Conservation (phyloP, 1,140 invertebrate species). For the Euwallacea fornicatus region DNA sequence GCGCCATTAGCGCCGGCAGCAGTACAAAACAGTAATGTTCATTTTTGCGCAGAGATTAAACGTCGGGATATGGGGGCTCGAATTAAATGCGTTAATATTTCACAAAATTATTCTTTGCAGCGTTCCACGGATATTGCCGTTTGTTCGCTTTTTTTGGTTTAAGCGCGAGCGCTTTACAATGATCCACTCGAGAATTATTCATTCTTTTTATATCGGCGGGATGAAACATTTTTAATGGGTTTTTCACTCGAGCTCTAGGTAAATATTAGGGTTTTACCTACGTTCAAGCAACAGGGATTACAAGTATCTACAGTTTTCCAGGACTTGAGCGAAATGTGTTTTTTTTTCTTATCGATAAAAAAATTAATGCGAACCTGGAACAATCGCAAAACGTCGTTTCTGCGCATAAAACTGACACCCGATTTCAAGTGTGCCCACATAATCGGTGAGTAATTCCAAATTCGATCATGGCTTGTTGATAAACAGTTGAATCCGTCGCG, state of each 20-base stretch:
- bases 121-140: slow-evolving; percentile 8
- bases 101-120: slow-evolving; percentile 16
- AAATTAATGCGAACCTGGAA: too few species aligned
- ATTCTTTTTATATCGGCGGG: slow-evolving; percentile 1
- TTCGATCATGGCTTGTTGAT: too few species aligned
- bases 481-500: too few species aligned
- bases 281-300: too few species aligned
- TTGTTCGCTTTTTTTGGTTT: slow-evolving; percentile 1
- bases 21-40: neutral
- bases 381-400: too few species aligned
- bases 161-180: neutral
- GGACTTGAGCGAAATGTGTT: neutral
- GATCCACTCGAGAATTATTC: slow-evolving; percentile 5
- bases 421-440: too few species aligned
- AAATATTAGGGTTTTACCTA: neutral
- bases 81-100: slow-evolving; percentile 19
- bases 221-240: slow-evolving; percentile 6
- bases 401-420: too few species aligned
- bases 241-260: neutral
- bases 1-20: neutral
- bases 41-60: slow-evolving; percentile 12
- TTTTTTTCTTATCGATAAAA: too few species aligned
- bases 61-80: slow-evolving; percentile 4
- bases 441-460: too few species aligned
- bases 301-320: too few species aligned